These are phyloP conservation scores for Suillia variegata DNA, from an alignment of 2,888 invertebrate species.

Conservation along the genomic window DNA sequence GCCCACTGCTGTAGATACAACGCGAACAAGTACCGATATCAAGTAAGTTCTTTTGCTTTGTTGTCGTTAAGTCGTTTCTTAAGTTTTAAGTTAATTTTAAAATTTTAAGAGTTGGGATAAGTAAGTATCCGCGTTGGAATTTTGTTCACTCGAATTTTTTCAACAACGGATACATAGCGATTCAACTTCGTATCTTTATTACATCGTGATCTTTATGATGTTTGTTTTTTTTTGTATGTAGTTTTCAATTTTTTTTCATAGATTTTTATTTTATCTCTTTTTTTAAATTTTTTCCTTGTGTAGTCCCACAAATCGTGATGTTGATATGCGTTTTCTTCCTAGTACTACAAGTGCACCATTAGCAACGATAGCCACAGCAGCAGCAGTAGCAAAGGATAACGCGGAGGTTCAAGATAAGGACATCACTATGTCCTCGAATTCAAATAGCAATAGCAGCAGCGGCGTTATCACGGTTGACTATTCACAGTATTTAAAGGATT, in stretches of 20 bases:
- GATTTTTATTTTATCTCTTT: conserved; percentile 21
- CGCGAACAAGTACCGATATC: no score
- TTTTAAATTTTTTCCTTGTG: conserved; percentile 1
- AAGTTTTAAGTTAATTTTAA: no score
- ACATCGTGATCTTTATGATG: no score
- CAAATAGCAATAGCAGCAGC: conserved; percentile 50
- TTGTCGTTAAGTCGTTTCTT: no score
- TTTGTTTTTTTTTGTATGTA: not conserved
- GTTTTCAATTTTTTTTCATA: conserved; percentile 17
- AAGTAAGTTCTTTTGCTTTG: no score
- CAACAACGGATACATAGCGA: no score
- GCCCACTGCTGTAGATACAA: no score
- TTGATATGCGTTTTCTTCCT: conserved; percentile 52
- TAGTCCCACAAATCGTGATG: conserved; percentile 35
- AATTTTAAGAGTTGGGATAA: no score
- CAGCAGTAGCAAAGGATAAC: conserved; percentile 11
- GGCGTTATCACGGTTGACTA: conserved; percentile 56
- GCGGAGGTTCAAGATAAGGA: conserved; percentile 19
- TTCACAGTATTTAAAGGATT: conserved; percentile 60
- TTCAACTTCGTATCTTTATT: no score
- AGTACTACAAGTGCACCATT: conserved; percentile 32
- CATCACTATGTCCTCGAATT: conserved; percentile 35
- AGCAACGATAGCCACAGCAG: conserved; percentile 21
- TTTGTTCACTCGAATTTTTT: not conserved
- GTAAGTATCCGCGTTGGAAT: no score